These are phyloP conservation scores for Vespertilio murinus DNA, from an alignment of 2,797 vertebrate species.

Conservation along the genomic window DNA sequence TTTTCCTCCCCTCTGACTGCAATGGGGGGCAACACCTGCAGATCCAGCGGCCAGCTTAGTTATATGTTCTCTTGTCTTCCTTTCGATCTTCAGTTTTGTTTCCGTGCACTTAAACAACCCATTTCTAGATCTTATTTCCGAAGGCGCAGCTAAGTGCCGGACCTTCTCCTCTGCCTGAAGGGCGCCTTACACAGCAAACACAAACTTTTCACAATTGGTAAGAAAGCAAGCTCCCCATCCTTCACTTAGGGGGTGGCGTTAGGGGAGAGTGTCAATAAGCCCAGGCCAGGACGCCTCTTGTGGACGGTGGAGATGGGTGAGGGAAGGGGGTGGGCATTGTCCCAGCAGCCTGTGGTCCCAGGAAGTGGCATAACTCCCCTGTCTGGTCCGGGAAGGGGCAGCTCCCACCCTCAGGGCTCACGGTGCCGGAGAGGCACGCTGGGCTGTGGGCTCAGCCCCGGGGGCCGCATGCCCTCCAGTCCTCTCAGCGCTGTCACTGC, in stretches of 20 bases:
- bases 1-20: neutral
- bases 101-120: neutral
- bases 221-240: neutral
- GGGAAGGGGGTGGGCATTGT: neutral
- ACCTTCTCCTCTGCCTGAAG: neutral
- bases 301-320: neutral
- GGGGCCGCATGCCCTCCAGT: neutral
- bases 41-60: neutral
- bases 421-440: rapidly evolving
- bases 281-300: neutral
- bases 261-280: neutral
- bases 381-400: neutral
- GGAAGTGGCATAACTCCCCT: neutral
- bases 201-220: neutral
- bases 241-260: neutral
- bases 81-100: slow-evolving; percentile 27
- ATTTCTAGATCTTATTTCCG: neutral
- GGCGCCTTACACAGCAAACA: neutral
- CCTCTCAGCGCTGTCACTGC: neutral
- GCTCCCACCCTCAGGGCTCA: neutral
- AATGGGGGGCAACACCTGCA: neutral
- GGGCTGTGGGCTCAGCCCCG: rapidly evolving
- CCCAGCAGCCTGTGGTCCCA: neutral
- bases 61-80: neutral
- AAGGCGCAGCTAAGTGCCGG: neutral